Evolutionary conservation across 2,888 invertebrate species (phyloP).

Genomic region (Gerris lacustris): DNA sequence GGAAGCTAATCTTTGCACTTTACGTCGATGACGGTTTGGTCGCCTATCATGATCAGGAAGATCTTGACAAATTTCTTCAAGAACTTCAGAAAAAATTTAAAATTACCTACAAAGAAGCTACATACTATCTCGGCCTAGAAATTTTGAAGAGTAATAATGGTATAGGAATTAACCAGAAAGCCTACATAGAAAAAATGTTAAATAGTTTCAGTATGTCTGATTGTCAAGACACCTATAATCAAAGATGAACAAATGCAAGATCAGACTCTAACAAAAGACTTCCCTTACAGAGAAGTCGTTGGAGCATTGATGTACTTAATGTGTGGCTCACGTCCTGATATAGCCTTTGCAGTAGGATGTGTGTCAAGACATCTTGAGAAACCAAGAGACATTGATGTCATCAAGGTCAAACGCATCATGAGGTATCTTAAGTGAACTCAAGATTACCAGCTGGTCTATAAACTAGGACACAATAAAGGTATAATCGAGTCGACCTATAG

Average conservation of each 20-base stretch:
- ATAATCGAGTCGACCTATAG: constrained; percentile 29
- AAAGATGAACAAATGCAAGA: constrained; percentile 2
- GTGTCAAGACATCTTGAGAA: constrained; percentile 28
- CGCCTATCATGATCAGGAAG: constrained; percentile 8
- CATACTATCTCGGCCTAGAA: constrained; percentile 12
- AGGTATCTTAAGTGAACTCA: constrained; percentile 20
- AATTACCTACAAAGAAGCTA: constrained; percentile 6
- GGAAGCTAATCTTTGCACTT: constrained; percentile 11
- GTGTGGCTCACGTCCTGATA: constrained; percentile 24
- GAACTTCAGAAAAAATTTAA: background rate
- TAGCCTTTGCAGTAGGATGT: constrained; percentile 31
- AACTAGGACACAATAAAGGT: background rate
- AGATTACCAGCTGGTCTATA: constrained; percentile 13
- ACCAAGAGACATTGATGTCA: constrained; percentile 30
- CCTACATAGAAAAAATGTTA: constrained; percentile 21
- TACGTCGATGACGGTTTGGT: constrained; percentile 17
- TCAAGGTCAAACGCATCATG: constrained; percentile 18
- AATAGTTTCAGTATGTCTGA: constrained; percentile 19
- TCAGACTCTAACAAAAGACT: constrained; percentile 11
- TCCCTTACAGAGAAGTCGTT: constrained; percentile 27
- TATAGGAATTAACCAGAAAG: constrained; percentile 16
- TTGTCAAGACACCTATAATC: constrained; percentile 19
- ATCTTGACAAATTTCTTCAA: constrained; percentile 10
- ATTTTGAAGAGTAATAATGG: constrained; percentile 12
- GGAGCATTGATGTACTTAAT: constrained; percentile 33